Conservation (phyloP, 1,140 invertebrate species). For the Chironomus tepperi region DNA sequence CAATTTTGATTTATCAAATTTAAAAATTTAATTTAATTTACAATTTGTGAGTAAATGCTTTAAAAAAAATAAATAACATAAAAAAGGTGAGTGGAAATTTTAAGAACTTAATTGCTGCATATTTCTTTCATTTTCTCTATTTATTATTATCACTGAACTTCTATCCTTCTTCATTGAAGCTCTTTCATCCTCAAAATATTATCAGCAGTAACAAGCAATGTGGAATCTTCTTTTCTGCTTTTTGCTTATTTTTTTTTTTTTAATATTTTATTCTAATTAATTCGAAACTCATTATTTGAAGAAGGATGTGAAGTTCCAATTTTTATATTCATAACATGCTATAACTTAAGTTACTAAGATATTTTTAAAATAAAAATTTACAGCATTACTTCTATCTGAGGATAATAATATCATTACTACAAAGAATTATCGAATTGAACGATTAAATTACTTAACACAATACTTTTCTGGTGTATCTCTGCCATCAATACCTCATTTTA, state of each 20-base stretch:
- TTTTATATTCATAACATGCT: not conserved
- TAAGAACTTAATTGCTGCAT: not conserved
- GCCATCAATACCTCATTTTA: not conserved
- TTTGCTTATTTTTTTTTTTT: no score
- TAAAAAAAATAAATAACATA: not conserved
- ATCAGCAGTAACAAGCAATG: not conserved
- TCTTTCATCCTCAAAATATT: not conserved
- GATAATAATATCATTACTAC: not conserved
- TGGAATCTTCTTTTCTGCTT: not conserved
- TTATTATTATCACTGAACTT: not conserved
- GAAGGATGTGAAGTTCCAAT: slow-evolving; percentile 12
- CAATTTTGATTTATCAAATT: not conserved
- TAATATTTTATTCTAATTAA: no score
- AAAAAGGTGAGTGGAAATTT: slow-evolving; percentile 1
- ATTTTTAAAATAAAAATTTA: not conserved
- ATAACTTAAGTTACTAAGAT: not conserved
- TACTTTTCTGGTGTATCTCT: not conserved
- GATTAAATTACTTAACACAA: slow-evolving; percentile 26
- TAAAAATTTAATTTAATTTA: not conserved
- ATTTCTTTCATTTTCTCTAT: not conserved
- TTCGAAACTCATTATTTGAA: not conserved
- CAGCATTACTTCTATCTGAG: not conserved
- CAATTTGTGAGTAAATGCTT: not conserved
- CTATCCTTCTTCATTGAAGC: slow-evolving; percentile 12
- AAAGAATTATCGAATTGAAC: slow-evolving; percentile 25